Conservation (phyloP, 2,797 vertebrate species). For the Babyrousa celebensis region DNA sequence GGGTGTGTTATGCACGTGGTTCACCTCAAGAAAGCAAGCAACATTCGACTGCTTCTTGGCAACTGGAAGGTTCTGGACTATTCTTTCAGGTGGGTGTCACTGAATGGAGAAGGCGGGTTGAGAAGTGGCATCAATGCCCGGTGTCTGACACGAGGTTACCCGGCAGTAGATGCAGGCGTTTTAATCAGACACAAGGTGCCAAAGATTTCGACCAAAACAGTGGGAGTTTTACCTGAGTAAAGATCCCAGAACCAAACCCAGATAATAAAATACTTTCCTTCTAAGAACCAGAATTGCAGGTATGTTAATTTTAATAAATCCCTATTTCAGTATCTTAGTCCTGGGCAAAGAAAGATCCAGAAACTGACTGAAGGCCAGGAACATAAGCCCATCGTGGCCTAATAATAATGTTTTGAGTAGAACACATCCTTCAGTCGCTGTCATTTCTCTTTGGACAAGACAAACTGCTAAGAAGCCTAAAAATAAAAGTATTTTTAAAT, state of each 20-base stretch:
- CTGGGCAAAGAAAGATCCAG: slow-evolving; percentile 61
- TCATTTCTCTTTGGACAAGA: slow-evolving; percentile 58
- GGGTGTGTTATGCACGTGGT: background rate
- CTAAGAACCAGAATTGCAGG: slow-evolving; percentile 77
- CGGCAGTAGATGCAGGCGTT: background rate
- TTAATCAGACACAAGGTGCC: slow-evolving; percentile 11
- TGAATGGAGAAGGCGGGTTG: background rate
- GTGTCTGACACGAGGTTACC: background rate
- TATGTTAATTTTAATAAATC: slow-evolving; percentile 77
- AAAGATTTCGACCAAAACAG: slow-evolving; percentile 56
- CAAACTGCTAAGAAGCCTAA: background rate
- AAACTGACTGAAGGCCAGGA: slow-evolving; percentile 63
- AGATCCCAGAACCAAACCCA: slow-evolving; percentile 69
- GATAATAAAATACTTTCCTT: slow-evolving; percentile 35
- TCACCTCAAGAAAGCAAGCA: slow-evolving; percentile 17
- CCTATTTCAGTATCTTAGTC: slow-evolving; percentile 69
- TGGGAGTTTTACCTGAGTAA: slow-evolving; percentile 63
- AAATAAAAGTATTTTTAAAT: slow-evolving; percentile 35
- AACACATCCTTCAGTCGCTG: background rate
- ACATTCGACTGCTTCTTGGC: background rate
- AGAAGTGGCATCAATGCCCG: background rate
- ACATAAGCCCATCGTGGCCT: background rate
- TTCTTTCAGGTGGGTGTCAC: background rate
- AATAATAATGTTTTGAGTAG: background rate
- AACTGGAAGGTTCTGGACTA: background rate